Evolutionary conservation across 2,888 invertebrate species (phyloP).

Genomic region (Nomada goodeniana): DNA sequence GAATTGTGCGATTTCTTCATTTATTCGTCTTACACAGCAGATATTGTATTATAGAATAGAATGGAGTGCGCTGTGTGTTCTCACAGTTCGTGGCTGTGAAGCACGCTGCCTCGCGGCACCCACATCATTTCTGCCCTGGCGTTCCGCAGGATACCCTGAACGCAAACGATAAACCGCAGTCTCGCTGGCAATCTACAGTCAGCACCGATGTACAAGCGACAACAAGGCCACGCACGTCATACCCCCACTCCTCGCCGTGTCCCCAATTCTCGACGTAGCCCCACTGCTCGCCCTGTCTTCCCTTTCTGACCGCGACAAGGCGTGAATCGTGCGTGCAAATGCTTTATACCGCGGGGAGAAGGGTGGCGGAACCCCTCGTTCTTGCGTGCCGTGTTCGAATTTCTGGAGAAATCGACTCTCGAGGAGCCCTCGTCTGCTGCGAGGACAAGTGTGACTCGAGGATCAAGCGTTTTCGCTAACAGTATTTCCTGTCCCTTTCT

Average conservation of each 20-base stretch:
- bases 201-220: slow-evolving; percentile 18
- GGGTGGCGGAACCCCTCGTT: slow-evolving; percentile 28
- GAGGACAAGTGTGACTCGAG: background rate
- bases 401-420: slow-evolving; percentile 2
- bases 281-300: background rate
- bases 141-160: background rate
- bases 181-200: slow-evolving; percentile 21
- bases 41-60: too few relatives aligned
- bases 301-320: slow-evolving; percentile 3
- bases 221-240: slow-evolving; percentile 1
- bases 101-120: background rate
- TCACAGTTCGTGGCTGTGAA: background rate
- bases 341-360: slow-evolving; percentile 25
- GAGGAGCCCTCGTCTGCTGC: slow-evolving; percentile 20
- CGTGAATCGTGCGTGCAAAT: slow-evolving; percentile 70
- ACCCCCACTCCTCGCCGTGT: too few relatives aligned
- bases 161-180: slow-evolving; percentile 34
- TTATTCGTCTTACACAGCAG: too few relatives aligned
- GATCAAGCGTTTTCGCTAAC: slow-evolving; percentile 39
- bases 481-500: slow-evolving; percentile 66
- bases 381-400: slow-evolving; percentile 35
- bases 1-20: too few relatives aligned
- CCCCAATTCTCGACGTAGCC: background rate
- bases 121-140: slow-evolving; percentile 5
- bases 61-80: background rate